Base-by-base conservation (phyloP, 2,797 vertebrate genomes). In the Cuniculus paca region DNA sequence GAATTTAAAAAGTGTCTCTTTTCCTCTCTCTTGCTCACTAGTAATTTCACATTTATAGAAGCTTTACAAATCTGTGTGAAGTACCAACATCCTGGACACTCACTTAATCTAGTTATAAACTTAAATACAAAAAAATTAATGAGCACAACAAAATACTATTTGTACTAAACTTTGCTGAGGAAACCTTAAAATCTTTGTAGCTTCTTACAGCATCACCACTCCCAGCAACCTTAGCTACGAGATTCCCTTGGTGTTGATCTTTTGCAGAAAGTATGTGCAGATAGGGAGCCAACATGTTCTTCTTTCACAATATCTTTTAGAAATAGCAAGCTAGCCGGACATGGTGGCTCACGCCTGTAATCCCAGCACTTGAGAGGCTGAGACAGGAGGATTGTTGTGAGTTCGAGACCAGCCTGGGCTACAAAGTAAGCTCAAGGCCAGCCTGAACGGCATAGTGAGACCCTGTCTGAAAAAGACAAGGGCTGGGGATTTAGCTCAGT, bases 71-170 rank as follows among this genome's bases (percentile, higher is more conserved):
- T 50, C 13, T 74, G 4, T 90, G 31, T n/a, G 36, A 65, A 95
- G 36, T 90, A 63, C 8, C n/a, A 86, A 4, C 10, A n/a, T 42
- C 48, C 83, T 54, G 31, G 80, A 81, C 72, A 77, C 22, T 48
- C 88, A 80, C 88, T 95, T 92, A 92, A 34, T 72, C 12, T 95
- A 34, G 34, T 81, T 87, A 68, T 17, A 63, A 79, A 88, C n/a
- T 87, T 88, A 79, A 45, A 42, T 7, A 91, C 1, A 90, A 86
- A n/a, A n/a, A 24, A 81, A 65, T 79, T 85, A 84, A 88, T 52
- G 68, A 90, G 56, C 26, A 48, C 14, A 72, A 1, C 86, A 31
- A 87, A 63, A 93, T 81, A 24, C 10, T 48, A 34, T 88, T 91
- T 94, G 5, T 74, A 61, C 70, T 92, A 65, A 36, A 7, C 17